Evolutionary conservation across 2,888 invertebrate genomes (phyloP).

Genomic region (Achlya flavicornis): DNA sequence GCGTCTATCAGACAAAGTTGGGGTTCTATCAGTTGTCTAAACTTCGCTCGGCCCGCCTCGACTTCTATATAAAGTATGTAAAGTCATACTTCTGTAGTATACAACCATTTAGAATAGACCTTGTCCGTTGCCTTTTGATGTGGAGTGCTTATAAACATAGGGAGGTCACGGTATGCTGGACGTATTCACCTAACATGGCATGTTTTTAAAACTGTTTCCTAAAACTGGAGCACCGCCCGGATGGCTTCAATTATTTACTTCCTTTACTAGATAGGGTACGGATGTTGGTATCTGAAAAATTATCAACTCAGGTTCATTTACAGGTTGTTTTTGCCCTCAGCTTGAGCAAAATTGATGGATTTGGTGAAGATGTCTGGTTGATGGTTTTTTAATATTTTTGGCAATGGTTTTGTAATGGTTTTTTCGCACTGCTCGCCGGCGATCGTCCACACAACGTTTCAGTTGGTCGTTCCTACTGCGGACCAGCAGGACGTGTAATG

Average conservation of each 20-base stretch:
- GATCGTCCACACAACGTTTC: too few species aligned
- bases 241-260: conserved; percentile 57
- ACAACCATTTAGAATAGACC: conserved; percentile 4
- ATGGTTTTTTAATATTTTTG: too few species aligned
- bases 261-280: conserved; percentile 17
- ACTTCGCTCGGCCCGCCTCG: conserved; percentile 32
- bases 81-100: conserved; percentile 3
- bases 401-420: too few species aligned
- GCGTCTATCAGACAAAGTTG: conserved; percentile 40
- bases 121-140: background rate
- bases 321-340: background rate
- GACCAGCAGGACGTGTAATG: too few species aligned
- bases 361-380: background rate
- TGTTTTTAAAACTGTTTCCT: conserved; percentile 52
- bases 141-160: background rate
- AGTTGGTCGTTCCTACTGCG: too few species aligned
- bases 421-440: too few species aligned
- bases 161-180: conserved; percentile 5
- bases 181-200: conserved; percentile 25
- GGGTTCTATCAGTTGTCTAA: conserved; percentile 46
- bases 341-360: background rate
- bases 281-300: conserved; percentile 4
- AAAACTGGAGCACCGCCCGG: conserved; percentile 50
- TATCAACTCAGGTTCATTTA: background rate
- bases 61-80: conserved; percentile 9